Percentiles rank a stretch among this genome's conserved stretches.
Conservation (phyloP, 23 tunicate genomes). For the Phallusia fumigata region DNA sequence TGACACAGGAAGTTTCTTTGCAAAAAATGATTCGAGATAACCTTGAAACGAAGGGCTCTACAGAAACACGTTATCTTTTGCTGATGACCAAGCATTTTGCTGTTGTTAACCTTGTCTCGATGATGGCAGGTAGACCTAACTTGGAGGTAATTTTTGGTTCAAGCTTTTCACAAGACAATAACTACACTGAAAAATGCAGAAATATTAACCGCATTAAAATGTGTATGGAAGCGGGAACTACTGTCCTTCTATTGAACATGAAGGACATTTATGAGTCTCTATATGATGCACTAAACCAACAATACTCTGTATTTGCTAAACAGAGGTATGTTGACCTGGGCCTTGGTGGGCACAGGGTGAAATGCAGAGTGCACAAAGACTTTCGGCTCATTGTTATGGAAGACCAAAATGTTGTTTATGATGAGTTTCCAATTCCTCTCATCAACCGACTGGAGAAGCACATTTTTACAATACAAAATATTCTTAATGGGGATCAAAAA, state of each 20-base stretch:
- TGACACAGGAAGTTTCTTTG: background rate
- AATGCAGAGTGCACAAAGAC: slow-evolving; percentile 44
- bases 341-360: slow-evolving; percentile 82
- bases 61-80: slow-evolving; percentile 51
- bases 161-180: slow-evolving; percentile 73
- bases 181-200: slow-evolving; percentile 68
- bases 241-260: slow-evolving; percentile 61
- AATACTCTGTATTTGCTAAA: slow-evolving; percentile 73
- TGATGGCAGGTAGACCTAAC: slow-evolving; percentile 4
- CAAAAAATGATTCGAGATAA: slow-evolving; percentile 41
- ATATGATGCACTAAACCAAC: slow-evolving; percentile 84
- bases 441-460: slow-evolving; percentile 77
- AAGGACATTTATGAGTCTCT: slow-evolving; percentile 72
- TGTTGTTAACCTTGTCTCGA: slow-evolving; percentile 25
- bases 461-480: slow-evolving; percentile 48
- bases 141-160: slow-evolving; percentile 80
- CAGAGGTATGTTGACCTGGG: slow-evolving; percentile 79
- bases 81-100: slow-evolving; percentile 61
- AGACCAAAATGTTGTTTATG: slow-evolving; percentile 56
- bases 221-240: slow-evolving; percentile 78
- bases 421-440: slow-evolving; percentile 78
- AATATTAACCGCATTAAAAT: slow-evolving; percentile 70
- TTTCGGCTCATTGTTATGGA: slow-evolving; percentile 72
- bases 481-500: slow-evolving; percentile 23
- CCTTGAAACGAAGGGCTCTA: slow-evolving; percentile 5